Conservation (phyloP, 92 coral and sea anemone species). For the Scolanthus callimorphus region DNA sequence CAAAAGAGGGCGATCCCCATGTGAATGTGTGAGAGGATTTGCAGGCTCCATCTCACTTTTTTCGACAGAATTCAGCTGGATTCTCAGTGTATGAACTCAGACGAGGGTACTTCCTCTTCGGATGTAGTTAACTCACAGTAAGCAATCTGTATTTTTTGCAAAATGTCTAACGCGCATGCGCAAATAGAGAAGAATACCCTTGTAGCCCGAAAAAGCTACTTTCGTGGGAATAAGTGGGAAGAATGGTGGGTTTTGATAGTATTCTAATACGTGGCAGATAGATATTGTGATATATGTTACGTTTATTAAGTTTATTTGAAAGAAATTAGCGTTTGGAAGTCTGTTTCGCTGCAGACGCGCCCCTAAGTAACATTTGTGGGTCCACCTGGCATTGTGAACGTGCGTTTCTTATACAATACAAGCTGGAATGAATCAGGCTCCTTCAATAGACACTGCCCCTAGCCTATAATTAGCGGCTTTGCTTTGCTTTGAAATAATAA, state of each 20-base stretch:
- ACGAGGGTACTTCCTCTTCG: too few relatives aligned
- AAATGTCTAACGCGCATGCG: too few relatives aligned
- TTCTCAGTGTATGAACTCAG: too few relatives aligned
- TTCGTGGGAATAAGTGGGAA: constrained; percentile 8
- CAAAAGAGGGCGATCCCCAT: too few relatives aligned
- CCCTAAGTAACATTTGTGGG: constrained; percentile 71
- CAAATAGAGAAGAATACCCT: constrained; percentile 14
- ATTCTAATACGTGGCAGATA: constrained; percentile 29
- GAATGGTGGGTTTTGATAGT: constrained; percentile 31
- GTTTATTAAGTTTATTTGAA: constrained; percentile 29
- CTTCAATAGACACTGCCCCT: constrained; percentile 57
- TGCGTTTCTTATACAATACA: constrained; percentile 73
- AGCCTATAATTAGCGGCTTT: constrained; percentile 83
- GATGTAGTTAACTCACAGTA: too few relatives aligned
- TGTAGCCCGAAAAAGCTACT: constrained; percentile 15
- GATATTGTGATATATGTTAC: constrained; percentile 24
- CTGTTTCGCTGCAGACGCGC: constrained; percentile 55
- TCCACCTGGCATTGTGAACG: constrained; percentile 69
- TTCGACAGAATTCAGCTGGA: too few relatives aligned
- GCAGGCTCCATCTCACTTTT: too few relatives aligned
- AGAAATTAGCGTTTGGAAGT: constrained; percentile 15
- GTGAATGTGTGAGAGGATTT: too few relatives aligned
- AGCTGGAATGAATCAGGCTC: constrained; percentile 50
- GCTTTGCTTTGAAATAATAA: too few relatives aligned
- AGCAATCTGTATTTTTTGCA: too few relatives aligned